Base-by-base conservation (phyloP, 2,888 invertebrate genomes). In the Aricia artaxerxes region DNA sequence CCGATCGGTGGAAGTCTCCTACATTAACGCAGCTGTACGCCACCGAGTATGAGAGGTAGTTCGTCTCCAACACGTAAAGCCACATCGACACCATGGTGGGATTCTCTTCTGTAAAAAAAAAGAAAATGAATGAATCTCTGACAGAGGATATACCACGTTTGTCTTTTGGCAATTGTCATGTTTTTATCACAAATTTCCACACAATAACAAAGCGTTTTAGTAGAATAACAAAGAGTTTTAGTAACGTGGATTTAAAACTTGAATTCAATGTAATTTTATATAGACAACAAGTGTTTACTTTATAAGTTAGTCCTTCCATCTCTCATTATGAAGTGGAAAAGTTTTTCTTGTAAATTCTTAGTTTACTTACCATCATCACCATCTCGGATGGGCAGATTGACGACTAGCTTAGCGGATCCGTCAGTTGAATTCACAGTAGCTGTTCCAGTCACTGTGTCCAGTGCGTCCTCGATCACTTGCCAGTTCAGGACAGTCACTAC, bases 11-110 rank as follows among this genome's bases (percentile, higher is more conserved):
- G 85, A 84, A 90, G 9, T 81, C 73, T 79, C 88, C 86, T n/a
- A 88, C 53, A 80, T 93, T 89, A 11, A 81, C 84, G 79, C 97
- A 97, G 79, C 95, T 96, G 94, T 96, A 97, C 0, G 96, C 95
- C 1, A 97, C 92, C 0, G 96, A 93, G 84, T 95, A 96, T 60
- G 90, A 90, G 0, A 90, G 87, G 85, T 97, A 97, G 86, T 97
- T 96, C 0, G 97, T 96, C 6, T 91, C 94, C 73, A 97, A 85
- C n/a, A 97, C 89, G 94, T 95, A 96, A 11, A 92, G 78, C 0
- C 86, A 81, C 3, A 85, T 86, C 2, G 86, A 83, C 1, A 84
- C 83, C 24, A 85, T 88, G 3, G 60, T 78, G 24, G 83, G 82
- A 9, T 83, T 77, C 6, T 83, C 75, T 73, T 81, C 92, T 91